phyloP scores from a whole-genome alignment of 1,140 invertebrate species.

The Platorchestia sp. region DNA sequence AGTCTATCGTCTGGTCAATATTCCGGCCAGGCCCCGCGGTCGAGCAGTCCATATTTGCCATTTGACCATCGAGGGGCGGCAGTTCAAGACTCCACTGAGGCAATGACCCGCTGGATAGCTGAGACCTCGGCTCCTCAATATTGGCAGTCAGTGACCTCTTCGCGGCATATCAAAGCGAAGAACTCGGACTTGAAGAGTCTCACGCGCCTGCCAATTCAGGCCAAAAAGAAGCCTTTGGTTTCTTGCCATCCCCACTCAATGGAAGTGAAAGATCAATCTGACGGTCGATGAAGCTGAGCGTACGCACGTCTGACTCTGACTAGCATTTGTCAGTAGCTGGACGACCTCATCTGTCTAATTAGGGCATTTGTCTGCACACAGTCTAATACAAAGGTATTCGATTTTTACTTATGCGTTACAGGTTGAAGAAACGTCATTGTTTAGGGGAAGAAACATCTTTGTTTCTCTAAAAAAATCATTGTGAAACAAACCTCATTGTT shows the following conservation, averaged over 20 bases:
- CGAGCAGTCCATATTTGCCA: constrained; percentile 49
- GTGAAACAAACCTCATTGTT: too few species aligned
- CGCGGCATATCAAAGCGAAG: constrained; percentile 28
- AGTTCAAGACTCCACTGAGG: constrained; percentile 13
- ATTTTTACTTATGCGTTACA: too few species aligned
- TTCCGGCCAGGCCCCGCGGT: constrained; percentile 3
- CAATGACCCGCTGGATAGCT: constrained; percentile 11
- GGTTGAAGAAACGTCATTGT: too few species aligned
- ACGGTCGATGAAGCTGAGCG: not conserved
- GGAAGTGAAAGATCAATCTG: constrained; percentile 7
- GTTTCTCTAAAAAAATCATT: too few species aligned
- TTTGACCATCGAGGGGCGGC: constrained; percentile 37
- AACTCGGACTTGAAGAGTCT: constrained; percentile 22
- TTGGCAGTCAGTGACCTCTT: constrained; percentile 14
- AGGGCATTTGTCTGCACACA: not conserved
- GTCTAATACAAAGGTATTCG: too few species aligned
- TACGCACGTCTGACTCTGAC: not conserved
- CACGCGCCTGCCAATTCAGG: not conserved
- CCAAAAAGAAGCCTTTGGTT: not conserved
- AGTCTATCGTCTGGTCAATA: constrained; percentile 53
- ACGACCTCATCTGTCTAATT: not conserved
- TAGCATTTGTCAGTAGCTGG: not conserved
- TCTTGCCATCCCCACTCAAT: not conserved
- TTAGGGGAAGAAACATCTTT: too few species aligned
- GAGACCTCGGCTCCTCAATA: constrained; percentile 14